Conservation (phyloP, 2,797 vertebrate species). For the Tarsius wallacei region DNA sequence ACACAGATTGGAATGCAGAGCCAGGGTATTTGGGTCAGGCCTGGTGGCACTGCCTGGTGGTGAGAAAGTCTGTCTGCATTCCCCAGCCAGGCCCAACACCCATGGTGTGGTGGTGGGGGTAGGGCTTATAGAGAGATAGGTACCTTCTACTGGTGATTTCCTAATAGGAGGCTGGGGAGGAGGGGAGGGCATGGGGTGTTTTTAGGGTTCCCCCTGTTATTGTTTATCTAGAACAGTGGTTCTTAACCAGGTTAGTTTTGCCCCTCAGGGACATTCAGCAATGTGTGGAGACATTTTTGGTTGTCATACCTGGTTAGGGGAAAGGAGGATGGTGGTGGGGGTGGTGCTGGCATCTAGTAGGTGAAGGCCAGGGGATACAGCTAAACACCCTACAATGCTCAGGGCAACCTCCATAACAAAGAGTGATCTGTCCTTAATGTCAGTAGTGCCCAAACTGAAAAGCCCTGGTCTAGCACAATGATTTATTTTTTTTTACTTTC, state of each 20-base stretch:
- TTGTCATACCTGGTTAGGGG: background rate
- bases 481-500: background rate
- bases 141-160: background rate
- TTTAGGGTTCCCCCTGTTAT: background rate
- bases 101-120: background rate
- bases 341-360: background rate
- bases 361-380: background rate
- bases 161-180: background rate
- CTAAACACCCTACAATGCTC: background rate
- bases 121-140: background rate
- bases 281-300: background rate
- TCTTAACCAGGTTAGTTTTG: background rate
- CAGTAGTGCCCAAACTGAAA: background rate
- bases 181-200: background rate
- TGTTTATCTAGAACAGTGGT: background rate
- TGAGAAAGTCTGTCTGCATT: background rate
- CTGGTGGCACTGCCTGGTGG: background rate
- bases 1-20: background rate
- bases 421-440: accelerated
- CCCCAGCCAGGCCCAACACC: background rate
- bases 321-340: background rate
- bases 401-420: background rate
- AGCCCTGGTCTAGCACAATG: background rate
- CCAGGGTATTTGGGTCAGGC: background rate
- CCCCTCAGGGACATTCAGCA: background rate